These are phyloP conservation scores for Imbricaverruca yamaguchii DNA, from an alignment of 2,888 invertebrate genomes.

Conservation along the genomic window DNA sequence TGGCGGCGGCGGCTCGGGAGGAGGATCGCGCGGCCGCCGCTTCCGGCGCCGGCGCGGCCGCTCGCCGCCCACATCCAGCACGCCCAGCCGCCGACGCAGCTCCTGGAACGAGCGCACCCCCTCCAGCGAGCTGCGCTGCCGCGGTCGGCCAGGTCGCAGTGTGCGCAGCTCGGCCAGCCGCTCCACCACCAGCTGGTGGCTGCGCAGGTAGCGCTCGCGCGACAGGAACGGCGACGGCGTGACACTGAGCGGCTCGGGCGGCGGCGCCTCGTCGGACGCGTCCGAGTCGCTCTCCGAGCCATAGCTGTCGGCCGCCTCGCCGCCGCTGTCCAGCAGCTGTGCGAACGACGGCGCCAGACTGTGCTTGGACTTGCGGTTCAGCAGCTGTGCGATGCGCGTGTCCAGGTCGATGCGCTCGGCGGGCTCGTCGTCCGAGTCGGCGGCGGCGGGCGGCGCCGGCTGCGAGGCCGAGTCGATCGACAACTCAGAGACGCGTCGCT, in stretches of 20 bases:
- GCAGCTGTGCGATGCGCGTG: slow-evolving; percentile 75
- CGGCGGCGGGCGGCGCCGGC: not conserved
- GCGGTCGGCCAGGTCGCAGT: not conserved
- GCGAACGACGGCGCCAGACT: slow-evolving; percentile 33
- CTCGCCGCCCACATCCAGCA: not conserved
- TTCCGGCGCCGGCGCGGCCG: not conserved
- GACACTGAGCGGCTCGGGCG: slow-evolving; percentile 27
- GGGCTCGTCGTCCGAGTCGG: not conserved
- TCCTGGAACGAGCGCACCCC: slow-evolving; percentile 8
- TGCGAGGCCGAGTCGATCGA: not conserved
- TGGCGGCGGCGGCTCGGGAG: slow-evolving; percentile 16
- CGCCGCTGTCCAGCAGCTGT: slow-evolving; percentile 25
- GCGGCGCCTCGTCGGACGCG: slow-evolving; percentile 20
- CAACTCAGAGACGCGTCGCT: not conserved
- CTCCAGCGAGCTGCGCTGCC: slow-evolving; percentile 16
- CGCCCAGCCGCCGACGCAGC: not conserved
- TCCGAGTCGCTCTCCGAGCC: slow-evolving; percentile 34
- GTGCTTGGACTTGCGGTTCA: slow-evolving; percentile 49
- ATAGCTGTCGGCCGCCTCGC: not conserved
- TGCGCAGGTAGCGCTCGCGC: slow-evolving; percentile 58
- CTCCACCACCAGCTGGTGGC: slow-evolving; percentile 44
- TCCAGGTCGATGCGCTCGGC: slow-evolving; percentile 44
- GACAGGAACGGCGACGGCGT: slow-evolving; percentile 69
- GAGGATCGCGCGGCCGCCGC: not conserved
- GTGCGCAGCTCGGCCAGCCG: slow-evolving; percentile 49